Evolutionary conservation across 2,113 vertebrate genomes (phyloP).

Genomic region (Callorhinus ursinus): DNA sequence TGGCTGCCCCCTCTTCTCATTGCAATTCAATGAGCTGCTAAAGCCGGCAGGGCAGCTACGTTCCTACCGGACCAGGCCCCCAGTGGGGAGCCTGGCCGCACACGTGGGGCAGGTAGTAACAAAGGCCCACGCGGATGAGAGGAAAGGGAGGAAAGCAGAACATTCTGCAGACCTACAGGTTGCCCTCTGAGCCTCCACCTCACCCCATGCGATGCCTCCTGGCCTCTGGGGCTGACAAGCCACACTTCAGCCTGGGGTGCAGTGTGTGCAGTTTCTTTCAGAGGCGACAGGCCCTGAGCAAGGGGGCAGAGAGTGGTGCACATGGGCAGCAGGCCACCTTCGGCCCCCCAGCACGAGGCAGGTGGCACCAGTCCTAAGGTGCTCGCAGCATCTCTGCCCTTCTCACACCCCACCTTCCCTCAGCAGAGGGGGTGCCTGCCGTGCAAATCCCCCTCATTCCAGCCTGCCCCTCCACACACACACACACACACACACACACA

Average conservation of each 20-base stretch:
- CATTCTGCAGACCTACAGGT: neutral
- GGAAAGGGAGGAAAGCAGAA: neutral
- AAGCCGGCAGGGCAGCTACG: neutral
- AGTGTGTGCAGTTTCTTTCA: neutral
- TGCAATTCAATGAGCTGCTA: slow-evolving; percentile 15
- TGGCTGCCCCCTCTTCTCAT: neutral
- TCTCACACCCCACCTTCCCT: neutral
- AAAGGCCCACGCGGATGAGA: neutral
- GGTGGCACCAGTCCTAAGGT: too few relatives aligned
- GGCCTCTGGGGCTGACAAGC: neutral
- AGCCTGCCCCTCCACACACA: neutral
- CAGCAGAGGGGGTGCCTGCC: neutral
- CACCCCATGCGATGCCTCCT: neutral
- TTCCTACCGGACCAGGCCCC: neutral
- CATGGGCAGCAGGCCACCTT: neutral
- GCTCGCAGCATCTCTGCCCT: neutral
- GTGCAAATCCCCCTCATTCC: neutral
- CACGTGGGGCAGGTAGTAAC: neutral
- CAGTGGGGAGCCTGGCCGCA: neutral
- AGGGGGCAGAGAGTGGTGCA: neutral
- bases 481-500: neutral
- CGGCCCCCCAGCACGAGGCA: neutral
- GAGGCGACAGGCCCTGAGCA: neutral
- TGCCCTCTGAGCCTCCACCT: neutral
- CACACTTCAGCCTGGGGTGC: neutral